Base-by-base conservation (phyloP, 2,797 vertebrate genomes). In the Danio albolineatus region DNA sequence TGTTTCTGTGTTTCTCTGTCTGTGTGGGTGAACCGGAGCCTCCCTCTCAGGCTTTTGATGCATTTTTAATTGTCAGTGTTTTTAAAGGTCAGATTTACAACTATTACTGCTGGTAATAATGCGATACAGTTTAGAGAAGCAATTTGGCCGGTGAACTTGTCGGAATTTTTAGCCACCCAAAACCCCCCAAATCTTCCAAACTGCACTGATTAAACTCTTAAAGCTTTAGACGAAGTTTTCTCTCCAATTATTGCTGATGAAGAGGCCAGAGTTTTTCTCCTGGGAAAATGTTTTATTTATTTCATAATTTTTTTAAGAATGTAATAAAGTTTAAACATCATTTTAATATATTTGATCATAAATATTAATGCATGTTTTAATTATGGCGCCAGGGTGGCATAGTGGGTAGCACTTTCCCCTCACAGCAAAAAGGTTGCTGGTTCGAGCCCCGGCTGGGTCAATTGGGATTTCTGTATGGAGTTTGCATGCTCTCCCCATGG, bases 131-230 rank as follows among this genome's bases (percentile, higher is more conserved):
- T 78, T 81, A 86, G 71, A 64, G 51, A 28, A 28, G 75, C 81
- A 84, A 80, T 86, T 86, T 69, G 71, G 69, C 67, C 61, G 62
- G 67, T 54, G 62, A 76, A 79, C 57, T 73, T 71, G 71, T 46
- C 79, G 71, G 61, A 89, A 91, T 91, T 93, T 94, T 89, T 90
- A 87, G 87, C 92, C 89, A 94, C 93, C 90, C 91, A 91, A 92
- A 91, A 83, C 17, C 56, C 91, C 89, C 87, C 90, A 93, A 94
- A 93, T 90, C 91, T 88, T 91, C 90, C 91, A 86, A 86, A 83
- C 89, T 86, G 91, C 91, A 94, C 94, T 94, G 93, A 95, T 91
- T 95, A 92, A 93, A 92, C 92, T 92, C 91, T 91, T 93, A 93
- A 92, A 82, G 90, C 89, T 90, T 90, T 85, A 91, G 91, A 90